These are phyloP conservation scores for Takifugu bimaculatus DNA, from an alignment of 2,113 vertebrate genomes.

Conservation along the genomic window DNA sequence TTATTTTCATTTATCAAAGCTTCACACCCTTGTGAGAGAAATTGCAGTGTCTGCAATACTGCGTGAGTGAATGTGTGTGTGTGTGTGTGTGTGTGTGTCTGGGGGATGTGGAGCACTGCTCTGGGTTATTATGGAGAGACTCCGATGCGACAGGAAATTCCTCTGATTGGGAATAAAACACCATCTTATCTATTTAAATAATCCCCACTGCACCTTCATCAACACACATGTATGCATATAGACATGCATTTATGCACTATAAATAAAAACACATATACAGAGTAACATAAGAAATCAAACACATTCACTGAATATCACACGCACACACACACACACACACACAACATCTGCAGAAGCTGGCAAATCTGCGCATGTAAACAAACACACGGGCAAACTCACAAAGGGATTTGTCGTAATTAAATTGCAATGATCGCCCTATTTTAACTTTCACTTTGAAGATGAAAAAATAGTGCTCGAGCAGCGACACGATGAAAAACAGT, in stretches of 20 bases:
- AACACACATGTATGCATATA: constrained; percentile 21
- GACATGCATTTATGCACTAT: constrained; percentile 20
- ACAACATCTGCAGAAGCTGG: constrained; percentile 56
- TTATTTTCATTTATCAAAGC: constrained; percentile 79
- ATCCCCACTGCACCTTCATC: constrained; percentile 52
- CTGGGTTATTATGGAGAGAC: constrained; percentile 74
- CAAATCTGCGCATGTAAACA: constrained; percentile 68
- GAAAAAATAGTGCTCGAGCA: constrained; percentile 48
- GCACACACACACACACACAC: constrained; percentile 10
- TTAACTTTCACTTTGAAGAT: constrained; percentile 71
- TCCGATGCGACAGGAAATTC: constrained; percentile 68
- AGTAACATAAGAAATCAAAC: constrained; percentile 36
- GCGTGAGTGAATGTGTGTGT: constrained; percentile 44
- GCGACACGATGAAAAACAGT: constrained; percentile 53
- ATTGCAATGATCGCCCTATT: constrained; percentile 73
- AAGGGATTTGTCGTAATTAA: constrained; percentile 76
- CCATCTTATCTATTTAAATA: constrained; percentile 75
- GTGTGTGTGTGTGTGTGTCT: constrained; percentile 46
- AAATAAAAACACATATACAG: constrained; percentile 41
- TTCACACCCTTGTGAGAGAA: constrained; percentile 62
- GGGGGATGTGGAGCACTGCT: constrained; percentile 59
- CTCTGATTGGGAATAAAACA: constrained; percentile 73
- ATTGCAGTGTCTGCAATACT: constrained; percentile 65
- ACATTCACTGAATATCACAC: constrained; percentile 32
- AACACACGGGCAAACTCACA: constrained; percentile 69